Evolutionary conservation across 2,113 vertebrate genomes (phyloP), one percentile per base, ranked within the genome.

Genomic region (Ptilorrhoa leucosticta): DNA sequence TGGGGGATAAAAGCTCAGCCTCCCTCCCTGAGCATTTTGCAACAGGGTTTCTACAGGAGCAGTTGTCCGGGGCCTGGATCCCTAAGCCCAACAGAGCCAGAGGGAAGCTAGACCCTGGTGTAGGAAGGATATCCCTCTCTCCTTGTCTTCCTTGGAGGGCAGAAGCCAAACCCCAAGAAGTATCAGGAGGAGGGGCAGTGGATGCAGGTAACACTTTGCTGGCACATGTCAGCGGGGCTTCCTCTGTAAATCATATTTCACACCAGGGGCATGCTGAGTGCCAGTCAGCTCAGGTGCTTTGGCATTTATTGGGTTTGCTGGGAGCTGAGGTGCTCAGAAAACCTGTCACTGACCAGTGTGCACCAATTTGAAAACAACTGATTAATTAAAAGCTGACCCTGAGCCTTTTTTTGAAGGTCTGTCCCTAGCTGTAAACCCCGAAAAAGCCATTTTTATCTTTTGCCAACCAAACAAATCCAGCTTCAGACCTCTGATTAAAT

Each of bases 401-500:
- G 82, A 94, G 80, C 56, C 61, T 58, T 56, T 60, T 27, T n/a
- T 37, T 53, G 48, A 61, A 88, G 56, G 44, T 44, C 88, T 75
- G 51, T 26, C 24, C 68, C 70, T 10, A 35, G 75, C 60, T 86
- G 64, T 75, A 83, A 92, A 90, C 66, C 11, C 47, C 77, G 3
- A 47, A 92, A 72, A 77, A 56, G 70, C 54, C 17, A 37, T 91
- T 96, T 94, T 92, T 91, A 30, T 48, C 63, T 91, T 90, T 79
- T 47, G 56, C 87, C 73, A 66, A 73, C 39, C 56, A 51, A 81
- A 84, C 75, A 54, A 96, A 96, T 54, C 69, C 44, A 93, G 47
- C 82, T 93, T 82, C 96, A 96, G 93, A 69, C 94, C 89, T 96
- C 94, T 92, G 79, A 97, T 97, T 95, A 97, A 97, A 97, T 95